Evolutionary conservation across 2,797 vertebrate species (phyloP).

Genomic region (Gadopsis marmoratus): DNA sequence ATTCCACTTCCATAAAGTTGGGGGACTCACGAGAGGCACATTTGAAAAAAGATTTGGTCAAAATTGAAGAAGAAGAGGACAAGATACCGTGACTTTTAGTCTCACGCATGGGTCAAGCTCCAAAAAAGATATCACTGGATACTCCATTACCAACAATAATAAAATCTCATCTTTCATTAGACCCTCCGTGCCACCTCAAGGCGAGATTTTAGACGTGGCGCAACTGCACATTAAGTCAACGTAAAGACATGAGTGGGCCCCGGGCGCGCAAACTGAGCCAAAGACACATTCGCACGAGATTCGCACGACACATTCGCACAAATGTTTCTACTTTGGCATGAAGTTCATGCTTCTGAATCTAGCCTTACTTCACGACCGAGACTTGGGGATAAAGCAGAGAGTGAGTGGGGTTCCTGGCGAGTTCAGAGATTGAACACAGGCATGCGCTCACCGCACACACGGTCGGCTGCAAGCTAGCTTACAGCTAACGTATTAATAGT

Average conservation of each 20-base stretch:
- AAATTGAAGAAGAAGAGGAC: background rate
- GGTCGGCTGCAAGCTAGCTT: background rate
- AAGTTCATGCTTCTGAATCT: no score
- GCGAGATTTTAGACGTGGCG: background rate
- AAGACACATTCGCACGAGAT: background rate
- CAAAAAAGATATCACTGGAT: background rate
- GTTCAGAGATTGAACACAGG: no score
- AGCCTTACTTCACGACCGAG: no score
- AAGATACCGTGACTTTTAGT: background rate
- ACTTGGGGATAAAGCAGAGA: no score
- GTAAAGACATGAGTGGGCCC: no score
- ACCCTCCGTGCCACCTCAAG: rapidly evolving
- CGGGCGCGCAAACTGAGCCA: background rate
- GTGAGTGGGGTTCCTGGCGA: no score
- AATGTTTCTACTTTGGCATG: no score
- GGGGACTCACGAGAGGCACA: background rate
- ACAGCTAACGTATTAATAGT: background rate
- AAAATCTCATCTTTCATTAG: background rate
- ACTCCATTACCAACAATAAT: conserved; percentile 27
- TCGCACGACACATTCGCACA: no score
- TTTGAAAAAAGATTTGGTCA: background rate
- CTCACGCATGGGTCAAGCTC: background rate
- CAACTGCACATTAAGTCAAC: no score
- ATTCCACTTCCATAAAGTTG: background rate
- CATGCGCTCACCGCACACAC: no score